A percentile compares a stretch with the other conserved stretches of the same genome.
Conservation (phyloP, 2,888 invertebrate genomes). For the Spodoptera picta region DNA sequence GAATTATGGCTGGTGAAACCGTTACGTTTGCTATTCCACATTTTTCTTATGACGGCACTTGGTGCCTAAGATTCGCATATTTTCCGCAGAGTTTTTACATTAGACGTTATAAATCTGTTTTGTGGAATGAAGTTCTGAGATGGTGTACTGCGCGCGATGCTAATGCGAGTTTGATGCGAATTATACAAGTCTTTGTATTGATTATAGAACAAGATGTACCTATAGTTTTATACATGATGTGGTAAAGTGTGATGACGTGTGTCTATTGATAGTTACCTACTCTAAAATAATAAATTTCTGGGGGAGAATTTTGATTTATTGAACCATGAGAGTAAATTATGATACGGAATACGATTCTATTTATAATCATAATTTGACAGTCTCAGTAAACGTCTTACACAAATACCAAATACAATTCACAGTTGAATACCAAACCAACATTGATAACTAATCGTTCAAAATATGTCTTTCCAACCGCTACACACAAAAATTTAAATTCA, state of each 20-base stretch:
- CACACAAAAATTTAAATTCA: neutral
- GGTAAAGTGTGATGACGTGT: conserved; percentile 10
- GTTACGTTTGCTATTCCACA: conserved; percentile 59
- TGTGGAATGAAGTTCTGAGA: conserved; percentile 62
- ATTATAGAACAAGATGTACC: conserved; percentile 32
- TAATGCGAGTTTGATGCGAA: conserved; percentile 57
- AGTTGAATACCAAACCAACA: too few relatives aligned
- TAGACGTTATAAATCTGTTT: conserved; percentile 68
- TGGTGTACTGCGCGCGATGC: conserved; percentile 42
- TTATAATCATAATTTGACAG: too few relatives aligned
- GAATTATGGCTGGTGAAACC: conserved; percentile 58
- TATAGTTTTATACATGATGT: conserved; percentile 21
- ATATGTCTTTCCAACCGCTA: too few relatives aligned
- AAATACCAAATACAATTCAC: too few relatives aligned
- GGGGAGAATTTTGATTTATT: too few relatives aligned
- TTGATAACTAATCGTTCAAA: too few relatives aligned
- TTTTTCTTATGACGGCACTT: conserved; percentile 60
- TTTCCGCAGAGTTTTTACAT: conserved; percentile 65
- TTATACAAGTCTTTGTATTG: conserved; percentile 43
- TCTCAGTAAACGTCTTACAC: too few relatives aligned
- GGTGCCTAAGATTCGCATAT: conserved; percentile 60
- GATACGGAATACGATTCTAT: too few relatives aligned
- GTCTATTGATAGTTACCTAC: neutral
- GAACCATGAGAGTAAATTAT: too few relatives aligned
- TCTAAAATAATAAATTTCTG: too few relatives aligned